These are phyloP conservation scores for Habrosyne pyritoides DNA, from an alignment of 2,888 invertebrate species.

Conservation along the genomic window DNA sequence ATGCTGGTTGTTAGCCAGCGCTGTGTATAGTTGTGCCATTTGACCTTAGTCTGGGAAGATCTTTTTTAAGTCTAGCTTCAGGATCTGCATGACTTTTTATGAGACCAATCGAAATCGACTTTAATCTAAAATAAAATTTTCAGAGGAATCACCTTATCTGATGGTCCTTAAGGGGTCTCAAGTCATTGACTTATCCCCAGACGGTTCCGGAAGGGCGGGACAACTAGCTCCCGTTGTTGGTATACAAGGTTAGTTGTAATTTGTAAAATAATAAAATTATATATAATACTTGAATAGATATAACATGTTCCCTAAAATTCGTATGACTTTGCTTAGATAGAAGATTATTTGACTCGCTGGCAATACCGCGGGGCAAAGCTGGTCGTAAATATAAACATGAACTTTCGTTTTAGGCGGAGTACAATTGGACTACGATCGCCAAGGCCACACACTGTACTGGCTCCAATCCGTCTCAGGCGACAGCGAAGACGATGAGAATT, in stretches of 20 bases:
- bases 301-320: neutral
- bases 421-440: conserved; percentile 96
- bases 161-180: conserved; percentile 95
- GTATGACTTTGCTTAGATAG: too few relatives aligned
- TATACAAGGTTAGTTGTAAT: conserved; percentile 74
- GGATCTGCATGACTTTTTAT: too few relatives aligned
- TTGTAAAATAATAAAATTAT: neutral
- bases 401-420: conserved; percentile 87
- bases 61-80: too few relatives aligned
- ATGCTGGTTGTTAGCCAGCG: too few relatives aligned
- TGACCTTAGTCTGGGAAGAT: too few relatives aligned
- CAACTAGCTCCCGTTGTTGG: conserved; percentile 94
- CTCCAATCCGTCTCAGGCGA: conserved; percentile 87
- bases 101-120: too few relatives aligned
- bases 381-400: neutral
- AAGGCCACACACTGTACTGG: conserved; percentile 93
- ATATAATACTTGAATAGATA: too few relatives aligned
- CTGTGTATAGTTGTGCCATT: too few relatives aligned
- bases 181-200: conserved; percentile 92
- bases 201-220: conserved; percentile 89
- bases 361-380: too few relatives aligned
- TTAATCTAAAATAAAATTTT: too few relatives aligned
- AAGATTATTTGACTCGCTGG: too few relatives aligned
- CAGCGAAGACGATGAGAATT: conserved; percentile 91
- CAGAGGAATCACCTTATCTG: conserved; percentile 93